Base-by-base conservation (phyloP, 2,888 invertebrate species). In the Drosophila setosimentum region DNA sequence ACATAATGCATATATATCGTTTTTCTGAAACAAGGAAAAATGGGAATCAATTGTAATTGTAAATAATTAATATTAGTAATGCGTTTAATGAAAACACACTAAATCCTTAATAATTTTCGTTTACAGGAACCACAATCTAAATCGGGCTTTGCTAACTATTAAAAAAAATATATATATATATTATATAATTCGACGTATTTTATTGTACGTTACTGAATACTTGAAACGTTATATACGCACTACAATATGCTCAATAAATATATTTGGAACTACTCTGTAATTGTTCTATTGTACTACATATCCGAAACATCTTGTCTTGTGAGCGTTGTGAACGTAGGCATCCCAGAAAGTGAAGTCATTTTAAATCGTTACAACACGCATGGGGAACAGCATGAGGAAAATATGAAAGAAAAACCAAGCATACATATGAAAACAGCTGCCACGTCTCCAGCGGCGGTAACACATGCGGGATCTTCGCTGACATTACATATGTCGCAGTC, bases 211-310 rank as follows among this genome's bases (percentile, higher is more conserved):
- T 27, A 21, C 42, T 45, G 45, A 27, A 27, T 60, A 35, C 21
- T 11, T 24, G 16, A 53, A 11, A 24, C 29, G 11, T 32, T 24
- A 37, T 16, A 35, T 21, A 53, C 35, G 30, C 24, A 45, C 3
- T 35, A 27, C 68, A 80, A 66, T 59, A 80, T 80, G 79, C 49
- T 48, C 45, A 61, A 37, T 65, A 69, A 58, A 60, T 63, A 51
- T 13, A 45, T 69, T 58, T 81, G 76, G 81, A 81, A 62, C 29
- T 68, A 51, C 48, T 40, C 58, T 21, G 32, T 83, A 54, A 60
- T 67, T 49, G 45, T 83, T 60, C 21, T 76, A 16, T 48, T 76
- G 18, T 76, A 61, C 58, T 61, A 35, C 35, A 48, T 64, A 58
- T 72, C 58, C 18, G 30, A 61, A 32, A 40, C 18, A 13, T 18